Conservation (phyloP, 1,140 invertebrate genomes). For the Zaprionus tsacasi region DNA sequence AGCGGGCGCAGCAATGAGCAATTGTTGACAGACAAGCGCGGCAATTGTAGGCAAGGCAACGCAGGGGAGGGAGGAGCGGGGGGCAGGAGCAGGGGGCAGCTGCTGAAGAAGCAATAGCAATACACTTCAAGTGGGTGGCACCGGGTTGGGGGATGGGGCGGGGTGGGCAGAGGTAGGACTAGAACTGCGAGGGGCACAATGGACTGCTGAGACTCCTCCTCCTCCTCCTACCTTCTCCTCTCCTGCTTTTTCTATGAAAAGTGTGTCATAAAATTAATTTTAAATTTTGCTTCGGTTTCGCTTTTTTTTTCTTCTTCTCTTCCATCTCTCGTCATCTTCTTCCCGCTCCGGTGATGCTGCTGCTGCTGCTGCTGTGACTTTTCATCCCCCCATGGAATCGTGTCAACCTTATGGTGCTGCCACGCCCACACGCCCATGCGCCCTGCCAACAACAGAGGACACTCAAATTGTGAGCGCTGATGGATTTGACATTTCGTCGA, state of each 20-base stretch:
- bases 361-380: constrained; percentile 55
- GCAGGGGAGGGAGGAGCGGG: neutral
- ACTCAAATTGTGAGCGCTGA: constrained; percentile 83
- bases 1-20: constrained; percentile 80
- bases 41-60: constrained; percentile 2
- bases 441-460: constrained; percentile 78
- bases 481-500: constrained; percentile 83
- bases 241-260: constrained; percentile 72
- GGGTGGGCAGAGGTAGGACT: neutral
- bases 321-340: constrained; percentile 16
- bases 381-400: constrained; percentile 80
- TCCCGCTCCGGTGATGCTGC: neutral
- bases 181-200: neutral
- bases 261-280: constrained; percentile 83
- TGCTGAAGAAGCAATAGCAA: constrained; percentile 51
- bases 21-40: constrained; percentile 78
- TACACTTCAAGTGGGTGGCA: constrained; percentile 52
- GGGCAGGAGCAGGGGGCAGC: constrained; percentile 21
- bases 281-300: constrained; percentile 79
- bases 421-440: constrained; percentile 53
- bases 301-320: constrained; percentile 50
- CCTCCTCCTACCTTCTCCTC: neutral
- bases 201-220: constrained; percentile 2
- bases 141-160: constrained; percentile 9
- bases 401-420: constrained; percentile 76